These are phyloP conservation scores for Gorsachius magnificus DNA, from an alignment of 2,797 vertebrate species.

Conservation along the genomic window DNA sequence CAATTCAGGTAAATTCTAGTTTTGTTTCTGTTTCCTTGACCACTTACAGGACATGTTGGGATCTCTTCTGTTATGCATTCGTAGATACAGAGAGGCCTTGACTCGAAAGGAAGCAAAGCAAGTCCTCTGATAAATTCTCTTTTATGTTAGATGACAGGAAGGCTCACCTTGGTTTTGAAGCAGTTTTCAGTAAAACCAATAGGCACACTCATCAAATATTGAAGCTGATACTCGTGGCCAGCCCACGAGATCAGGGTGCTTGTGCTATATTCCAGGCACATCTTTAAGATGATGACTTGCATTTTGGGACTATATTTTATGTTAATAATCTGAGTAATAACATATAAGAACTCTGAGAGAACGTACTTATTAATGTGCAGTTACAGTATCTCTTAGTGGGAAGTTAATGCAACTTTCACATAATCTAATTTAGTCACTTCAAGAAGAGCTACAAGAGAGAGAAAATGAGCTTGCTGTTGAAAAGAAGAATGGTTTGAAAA, in stretches of 20 bases:
- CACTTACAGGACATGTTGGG: neutral
- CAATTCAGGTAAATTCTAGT: conserved; percentile 77
- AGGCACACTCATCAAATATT: neutral
- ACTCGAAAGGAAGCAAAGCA: neutral
- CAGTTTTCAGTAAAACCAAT: neutral
- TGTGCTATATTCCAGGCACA: conserved; percentile 14
- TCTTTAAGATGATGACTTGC: conserved; percentile 12
- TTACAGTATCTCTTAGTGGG: conserved; percentile 64
- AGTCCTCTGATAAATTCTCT: conserved; percentile 13
- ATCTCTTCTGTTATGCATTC: neutral
- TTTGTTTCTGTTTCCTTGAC: neutral
- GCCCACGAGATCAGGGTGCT: neutral
- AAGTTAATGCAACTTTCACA: conserved; percentile 65
- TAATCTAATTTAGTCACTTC: conserved; percentile 82
- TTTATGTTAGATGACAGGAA: conserved; percentile 16
- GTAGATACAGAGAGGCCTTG: neutral
- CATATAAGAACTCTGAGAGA: conserved; percentile 57
- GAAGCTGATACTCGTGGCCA: neutral
- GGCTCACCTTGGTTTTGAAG: neutral
- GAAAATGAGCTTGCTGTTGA: conserved; percentile 86
- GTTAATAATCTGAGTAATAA: conserved; percentile 55
- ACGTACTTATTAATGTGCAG: conserved; percentile 64
- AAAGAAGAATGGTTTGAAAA: conserved; percentile 92
- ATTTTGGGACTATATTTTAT: conserved; percentile 32
- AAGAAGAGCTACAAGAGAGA: conserved; percentile 83